phyloP scores from a whole-genome alignment of 2,888 invertebrate genomes.

The Pyrrhosoma nymphula region DNA sequence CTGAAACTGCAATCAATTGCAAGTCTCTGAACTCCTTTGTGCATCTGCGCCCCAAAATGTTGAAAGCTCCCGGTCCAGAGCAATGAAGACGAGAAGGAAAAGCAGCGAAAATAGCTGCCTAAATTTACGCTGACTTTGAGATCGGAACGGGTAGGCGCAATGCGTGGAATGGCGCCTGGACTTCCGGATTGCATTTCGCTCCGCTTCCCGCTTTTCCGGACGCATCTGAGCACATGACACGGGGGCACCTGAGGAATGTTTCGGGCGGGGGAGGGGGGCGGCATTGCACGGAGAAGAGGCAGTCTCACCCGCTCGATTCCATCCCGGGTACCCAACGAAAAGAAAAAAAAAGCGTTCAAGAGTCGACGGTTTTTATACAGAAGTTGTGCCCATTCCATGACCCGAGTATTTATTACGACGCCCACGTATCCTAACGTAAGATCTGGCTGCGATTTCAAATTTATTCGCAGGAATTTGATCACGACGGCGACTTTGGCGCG shows the following conservation, averaged over 20 bases:
- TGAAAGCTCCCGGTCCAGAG: not conserved
- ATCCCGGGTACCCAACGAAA: not conserved
- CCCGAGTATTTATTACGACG: not conserved
- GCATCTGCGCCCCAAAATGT: too few species aligned
- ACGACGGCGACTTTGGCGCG: too few species aligned
- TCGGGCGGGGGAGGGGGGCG: not conserved
- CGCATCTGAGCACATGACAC: not conserved
- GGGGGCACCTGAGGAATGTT: conserved; percentile 24
- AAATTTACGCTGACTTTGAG: not conserved
- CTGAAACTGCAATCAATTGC: too few species aligned
- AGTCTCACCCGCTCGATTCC: not conserved
- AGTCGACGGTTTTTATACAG: not conserved
- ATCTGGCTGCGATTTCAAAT: too few species aligned
- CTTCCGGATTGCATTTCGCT: not conserved
- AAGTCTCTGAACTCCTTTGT: too few species aligned
- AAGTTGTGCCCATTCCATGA: not conserved
- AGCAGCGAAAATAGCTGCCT: not conserved
- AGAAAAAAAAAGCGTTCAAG: not conserved
- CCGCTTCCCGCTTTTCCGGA: not conserved
- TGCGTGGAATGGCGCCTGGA: not conserved
- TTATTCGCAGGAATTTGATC: too few species aligned
- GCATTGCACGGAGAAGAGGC: not conserved
- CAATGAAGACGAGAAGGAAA: not conserved
- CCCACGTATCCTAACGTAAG: too few species aligned
- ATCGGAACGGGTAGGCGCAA: not conserved